phyloP scores from a whole-genome alignment of 2,113 vertebrate species.

The Vimba vimba region DNA sequence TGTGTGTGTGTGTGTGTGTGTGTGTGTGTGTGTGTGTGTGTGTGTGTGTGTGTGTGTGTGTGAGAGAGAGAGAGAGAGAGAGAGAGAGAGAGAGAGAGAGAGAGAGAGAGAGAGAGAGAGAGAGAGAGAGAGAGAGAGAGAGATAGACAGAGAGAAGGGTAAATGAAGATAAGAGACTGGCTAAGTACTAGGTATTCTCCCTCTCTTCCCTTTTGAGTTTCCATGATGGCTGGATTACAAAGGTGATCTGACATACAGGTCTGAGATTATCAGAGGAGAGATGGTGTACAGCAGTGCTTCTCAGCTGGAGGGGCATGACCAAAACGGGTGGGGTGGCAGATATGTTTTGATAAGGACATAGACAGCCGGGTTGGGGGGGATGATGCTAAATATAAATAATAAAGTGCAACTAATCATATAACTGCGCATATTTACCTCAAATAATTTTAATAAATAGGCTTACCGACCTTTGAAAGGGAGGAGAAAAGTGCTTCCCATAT shows the following conservation, averaged over 20 bases:
- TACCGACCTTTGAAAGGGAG: not conserved
- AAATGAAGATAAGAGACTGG: slow-evolving; percentile 35
- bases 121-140: too few relatives aligned
- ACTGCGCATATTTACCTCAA: not conserved
- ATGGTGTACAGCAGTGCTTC: not conserved
- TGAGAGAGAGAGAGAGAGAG: too few relatives aligned
- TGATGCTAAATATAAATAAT: not conserved
- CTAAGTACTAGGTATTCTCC: slow-evolving; percentile 8
- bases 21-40: too few relatives aligned
- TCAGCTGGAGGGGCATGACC: not conserved
- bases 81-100: too few relatives aligned
- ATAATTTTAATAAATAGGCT: not conserved
- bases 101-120: not conserved
- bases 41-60: too few relatives aligned
- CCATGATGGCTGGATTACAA: slow-evolving; percentile 12
- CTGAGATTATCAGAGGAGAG: slow-evolving; percentile 16
- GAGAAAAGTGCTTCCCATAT: not conserved
- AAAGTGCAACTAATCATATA: not conserved
- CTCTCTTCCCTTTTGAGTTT: not conserved
- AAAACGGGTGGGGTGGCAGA: not conserved
- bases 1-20: too few relatives aligned
- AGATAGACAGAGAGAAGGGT: not conserved
- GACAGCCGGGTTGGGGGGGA: too few relatives aligned
- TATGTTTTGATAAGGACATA: not conserved
- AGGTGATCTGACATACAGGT: slow-evolving; percentile 26